Conservation (phyloP, 1,140 invertebrate species). For the Leptopilina clavipes region DNA sequence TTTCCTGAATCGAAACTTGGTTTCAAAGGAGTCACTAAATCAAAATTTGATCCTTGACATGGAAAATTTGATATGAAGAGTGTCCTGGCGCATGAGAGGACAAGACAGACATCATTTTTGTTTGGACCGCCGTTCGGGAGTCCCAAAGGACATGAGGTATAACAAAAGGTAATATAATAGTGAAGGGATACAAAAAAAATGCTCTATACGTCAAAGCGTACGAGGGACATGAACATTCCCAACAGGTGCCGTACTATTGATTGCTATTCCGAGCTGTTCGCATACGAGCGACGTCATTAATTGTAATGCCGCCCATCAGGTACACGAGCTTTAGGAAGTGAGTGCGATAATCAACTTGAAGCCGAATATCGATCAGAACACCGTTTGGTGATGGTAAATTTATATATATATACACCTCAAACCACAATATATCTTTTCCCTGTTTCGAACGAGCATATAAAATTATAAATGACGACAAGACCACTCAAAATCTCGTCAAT, state of each 20-base stretch:
- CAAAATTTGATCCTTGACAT: not conserved
- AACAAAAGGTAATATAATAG: conserved; percentile 27
- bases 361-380: conserved; percentile 59
- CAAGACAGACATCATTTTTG: not conserved
- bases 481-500: conserved; percentile 21
- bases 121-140: not conserved
- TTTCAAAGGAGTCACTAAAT: too few species aligned
- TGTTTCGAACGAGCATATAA: not conserved
- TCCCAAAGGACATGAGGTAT: not conserved
- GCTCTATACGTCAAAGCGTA: not conserved
- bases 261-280: conserved; percentile 60
- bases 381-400: not conserved
- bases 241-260: conserved; percentile 62
- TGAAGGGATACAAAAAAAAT: conserved; percentile 26
- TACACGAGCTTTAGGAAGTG: conserved; percentile 58
- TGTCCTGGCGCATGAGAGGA: conserved; percentile 22
- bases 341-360: conserved; percentile 57
- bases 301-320: conserved; percentile 62
- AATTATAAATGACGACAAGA: not conserved
- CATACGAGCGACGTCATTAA: conserved; percentile 61
- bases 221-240: conserved; percentile 57
- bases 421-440: not conserved
- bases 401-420: not conserved
- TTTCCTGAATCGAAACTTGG: too few species aligned
- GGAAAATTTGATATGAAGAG: conserved; percentile 21